Conservation (phyloP, 2,888 invertebrate species). For the Drosophila lacicola region DNA sequence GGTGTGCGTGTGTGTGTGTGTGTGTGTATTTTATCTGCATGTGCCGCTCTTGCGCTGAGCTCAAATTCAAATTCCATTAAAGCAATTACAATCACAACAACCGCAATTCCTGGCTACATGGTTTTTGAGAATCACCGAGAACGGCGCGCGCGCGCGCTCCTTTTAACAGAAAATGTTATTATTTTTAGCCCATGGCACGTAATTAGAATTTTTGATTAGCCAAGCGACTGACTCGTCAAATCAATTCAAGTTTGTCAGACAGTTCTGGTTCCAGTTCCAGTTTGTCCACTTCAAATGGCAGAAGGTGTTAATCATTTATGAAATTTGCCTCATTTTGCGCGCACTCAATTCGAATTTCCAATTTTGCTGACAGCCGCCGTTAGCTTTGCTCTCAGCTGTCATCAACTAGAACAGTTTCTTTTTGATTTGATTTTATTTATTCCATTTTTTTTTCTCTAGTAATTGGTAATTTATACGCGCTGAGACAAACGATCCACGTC, state of each 20-base stretch:
- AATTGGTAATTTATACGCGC: conserved; percentile 18
- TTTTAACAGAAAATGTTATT: conserved; percentile 1
- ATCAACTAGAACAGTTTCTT: conserved; percentile 33
- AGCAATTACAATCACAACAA: conserved; percentile 62
- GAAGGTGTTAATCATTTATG: conserved; percentile 82
- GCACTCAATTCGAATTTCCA: conserved; percentile 76
- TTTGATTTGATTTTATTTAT: too few relatives aligned
- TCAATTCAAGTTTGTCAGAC: conserved; percentile 4
- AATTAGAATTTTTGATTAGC: conserved; percentile 74
- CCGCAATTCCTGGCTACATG: conserved; percentile 17
- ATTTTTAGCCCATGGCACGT: conserved; percentile 21
- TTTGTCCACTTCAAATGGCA: conserved; percentile 82
- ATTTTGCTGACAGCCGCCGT: conserved; percentile 66
- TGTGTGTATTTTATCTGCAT: not conserved
- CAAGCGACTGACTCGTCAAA: conserved; percentile 27
- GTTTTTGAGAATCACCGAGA: conserved; percentile 28
- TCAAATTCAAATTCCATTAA: conserved; percentile 80
- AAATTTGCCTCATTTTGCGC: conserved; percentile 48
- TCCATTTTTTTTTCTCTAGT: conserved; percentile 19
- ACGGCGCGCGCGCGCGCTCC: conserved; percentile 2
- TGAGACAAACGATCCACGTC: conserved; percentile 10
- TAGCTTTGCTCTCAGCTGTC: conserved; percentile 39
- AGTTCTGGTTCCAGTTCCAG: conserved; percentile 42
- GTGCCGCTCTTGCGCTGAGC: conserved; percentile 18
- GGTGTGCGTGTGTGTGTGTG: conserved; percentile 1